Conservation (phyloP, 2,888 invertebrate species). For the Strigamia maritima region DNA sequence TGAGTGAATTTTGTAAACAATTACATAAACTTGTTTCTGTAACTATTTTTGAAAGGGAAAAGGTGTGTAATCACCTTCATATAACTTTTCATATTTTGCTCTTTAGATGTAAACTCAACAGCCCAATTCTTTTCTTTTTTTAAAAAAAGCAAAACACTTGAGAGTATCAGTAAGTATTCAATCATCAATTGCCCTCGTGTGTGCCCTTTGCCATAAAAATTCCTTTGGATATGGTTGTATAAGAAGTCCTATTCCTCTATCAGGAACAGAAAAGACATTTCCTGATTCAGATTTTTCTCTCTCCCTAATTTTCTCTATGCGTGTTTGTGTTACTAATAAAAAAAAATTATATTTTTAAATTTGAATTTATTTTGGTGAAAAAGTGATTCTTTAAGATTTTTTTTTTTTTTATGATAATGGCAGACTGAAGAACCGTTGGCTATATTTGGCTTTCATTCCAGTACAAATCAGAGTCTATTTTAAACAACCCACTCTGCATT, state of each 20-base stretch:
- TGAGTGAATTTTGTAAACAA: not conserved
- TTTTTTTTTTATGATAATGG: not conserved
- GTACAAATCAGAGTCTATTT: not conserved
- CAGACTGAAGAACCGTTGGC: not conserved
- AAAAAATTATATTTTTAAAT: not conserved
- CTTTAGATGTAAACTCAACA: slow-evolving; percentile 15
- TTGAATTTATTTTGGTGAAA: not conserved
- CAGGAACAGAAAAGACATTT: slow-evolving; percentile 2
- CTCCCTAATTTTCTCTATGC: not conserved
- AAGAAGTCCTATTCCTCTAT: not conserved
- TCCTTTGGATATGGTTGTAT: not conserved
- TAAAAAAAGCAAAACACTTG: slow-evolving; percentile 1
- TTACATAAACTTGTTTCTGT: not conserved
- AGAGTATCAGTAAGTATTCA: not conserved
- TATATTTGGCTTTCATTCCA: slow-evolving; percentile 15
- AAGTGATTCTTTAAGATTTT: not conserved
- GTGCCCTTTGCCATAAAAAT: not conserved
- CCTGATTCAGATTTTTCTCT: not conserved
- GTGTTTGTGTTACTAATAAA: not conserved
- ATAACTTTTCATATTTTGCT: slow-evolving; percentile 6
- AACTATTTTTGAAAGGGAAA: not conserved
- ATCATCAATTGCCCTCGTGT: not conserved
- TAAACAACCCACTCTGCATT: not conserved
- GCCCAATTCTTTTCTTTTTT: not conserved
- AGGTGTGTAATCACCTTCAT: not conserved